These are phyloP conservation scores for Callaeas wilsoni DNA, from an alignment of 2,113 vertebrate genomes.

Conservation along the genomic window DNA sequence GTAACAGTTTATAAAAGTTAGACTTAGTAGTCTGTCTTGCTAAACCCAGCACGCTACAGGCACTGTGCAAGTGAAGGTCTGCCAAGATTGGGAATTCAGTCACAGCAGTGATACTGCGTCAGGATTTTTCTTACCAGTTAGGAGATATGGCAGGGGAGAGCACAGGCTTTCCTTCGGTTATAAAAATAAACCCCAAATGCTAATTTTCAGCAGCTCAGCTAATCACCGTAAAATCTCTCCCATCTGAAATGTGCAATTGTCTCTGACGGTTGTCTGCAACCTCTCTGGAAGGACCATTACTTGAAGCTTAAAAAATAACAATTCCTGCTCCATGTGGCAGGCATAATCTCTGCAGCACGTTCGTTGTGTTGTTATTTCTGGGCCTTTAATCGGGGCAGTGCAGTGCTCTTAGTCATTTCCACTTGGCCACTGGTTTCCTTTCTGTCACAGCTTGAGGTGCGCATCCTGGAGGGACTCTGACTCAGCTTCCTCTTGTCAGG, in stretches of 20 bases:
- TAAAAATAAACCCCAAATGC: not conserved
- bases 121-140: not conserved
- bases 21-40: not conserved
- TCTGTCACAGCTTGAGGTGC: not conserved
- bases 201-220: not conserved
- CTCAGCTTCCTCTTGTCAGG: slow-evolving; percentile 45
- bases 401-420: slow-evolving; percentile 47
- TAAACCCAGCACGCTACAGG: not conserved
- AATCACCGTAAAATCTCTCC: not conserved
- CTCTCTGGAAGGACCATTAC: not conserved
- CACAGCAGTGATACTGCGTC: not conserved
- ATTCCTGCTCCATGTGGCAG: not conserved
- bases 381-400: slow-evolving; percentile 36
- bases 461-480: slow-evolving; percentile 15
- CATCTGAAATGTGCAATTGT: not conserved
- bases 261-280: not conserved
- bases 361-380: not conserved
- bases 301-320: slow-evolving; percentile 14
- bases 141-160: not conserved
- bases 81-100: not conserved
- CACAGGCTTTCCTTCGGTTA: not conserved
- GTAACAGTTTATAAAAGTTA: not conserved
- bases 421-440: slow-evolving; percentile 13
- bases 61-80: not conserved
- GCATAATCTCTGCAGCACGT: not conserved